phyloP scores from a whole-genome alignment of 2,797 vertebrate species.

The Trichosurus vulpecula region DNA sequence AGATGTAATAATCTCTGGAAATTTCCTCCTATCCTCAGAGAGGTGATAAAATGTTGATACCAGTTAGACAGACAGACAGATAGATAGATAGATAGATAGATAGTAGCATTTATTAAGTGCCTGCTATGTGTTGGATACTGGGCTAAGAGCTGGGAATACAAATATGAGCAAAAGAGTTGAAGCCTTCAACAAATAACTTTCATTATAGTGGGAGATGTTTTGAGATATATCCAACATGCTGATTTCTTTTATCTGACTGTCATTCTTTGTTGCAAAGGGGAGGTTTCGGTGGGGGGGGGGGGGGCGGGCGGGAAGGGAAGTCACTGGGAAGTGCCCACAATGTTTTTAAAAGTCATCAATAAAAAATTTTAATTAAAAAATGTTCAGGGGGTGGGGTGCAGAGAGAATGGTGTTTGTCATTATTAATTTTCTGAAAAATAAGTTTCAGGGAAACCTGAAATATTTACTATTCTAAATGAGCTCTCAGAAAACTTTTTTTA shows the following conservation, averaged over 20 bases:
- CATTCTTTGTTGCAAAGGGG: background rate
- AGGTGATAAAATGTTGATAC: background rate
- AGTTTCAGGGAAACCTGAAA: slow-evolving; percentile 55
- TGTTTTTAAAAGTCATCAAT: background rate
- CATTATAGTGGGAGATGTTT: background rate
- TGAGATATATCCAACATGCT: background rate
- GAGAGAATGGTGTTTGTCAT: background rate
- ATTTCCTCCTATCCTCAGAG: background rate
- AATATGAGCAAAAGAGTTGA: background rate
- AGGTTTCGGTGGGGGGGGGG: background rate
- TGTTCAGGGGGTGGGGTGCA: background rate
- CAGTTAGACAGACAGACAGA: background rate
- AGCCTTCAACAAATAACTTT: background rate
- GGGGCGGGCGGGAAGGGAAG: no score
- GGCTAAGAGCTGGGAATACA: background rate
- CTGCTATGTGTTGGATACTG: background rate
- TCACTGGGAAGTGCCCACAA: background rate
- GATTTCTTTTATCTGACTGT: background rate
- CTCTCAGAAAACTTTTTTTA: slow-evolving; percentile 37
- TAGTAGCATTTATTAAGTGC: background rate
- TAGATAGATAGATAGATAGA: no score
- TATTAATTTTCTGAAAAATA: background rate
- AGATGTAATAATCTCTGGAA: background rate
- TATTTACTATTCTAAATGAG: slow-evolving; percentile 51
- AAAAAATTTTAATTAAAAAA: background rate